A percentile compares a stretch with the other conserved stretches of the same genome.
phyloP scores from a whole-genome alignment of 1,140 invertebrate species.

The Chironomus striatipennis region DNA sequence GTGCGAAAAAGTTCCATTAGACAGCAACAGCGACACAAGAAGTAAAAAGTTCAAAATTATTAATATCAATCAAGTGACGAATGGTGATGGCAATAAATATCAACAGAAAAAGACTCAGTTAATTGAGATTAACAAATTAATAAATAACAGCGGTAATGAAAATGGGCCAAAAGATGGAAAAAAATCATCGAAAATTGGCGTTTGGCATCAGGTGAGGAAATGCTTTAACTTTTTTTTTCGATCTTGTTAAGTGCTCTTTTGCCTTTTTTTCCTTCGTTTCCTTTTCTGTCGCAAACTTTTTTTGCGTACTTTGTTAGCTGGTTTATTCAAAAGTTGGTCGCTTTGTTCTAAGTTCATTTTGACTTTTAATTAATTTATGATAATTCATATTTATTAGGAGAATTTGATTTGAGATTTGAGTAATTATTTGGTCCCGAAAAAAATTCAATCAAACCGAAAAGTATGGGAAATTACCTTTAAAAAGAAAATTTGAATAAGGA shows the following conservation, averaged over 20 bases:
- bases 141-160: conserved; percentile 13
- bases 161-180: background rate
- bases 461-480: too few species aligned
- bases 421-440: too few species aligned
- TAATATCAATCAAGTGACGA: conserved; percentile 9
- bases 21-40: background rate
- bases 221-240: background rate
- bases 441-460: too few species aligned
- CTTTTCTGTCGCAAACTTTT: background rate
- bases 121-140: conserved; percentile 20
- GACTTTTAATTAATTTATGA: too few species aligned
- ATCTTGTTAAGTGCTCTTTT: background rate
- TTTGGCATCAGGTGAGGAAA: conserved; percentile 20
- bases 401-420: too few species aligned
- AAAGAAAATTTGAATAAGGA: too few species aligned
- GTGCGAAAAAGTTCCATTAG: conserved; percentile 5
- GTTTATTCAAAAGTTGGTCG: too few species aligned
- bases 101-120: background rate
- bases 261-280: background rate
- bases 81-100: background rate
- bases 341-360: too few species aligned
- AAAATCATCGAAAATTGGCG: conserved; percentile 3
- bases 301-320: background rate
- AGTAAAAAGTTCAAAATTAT: conserved; percentile 21
- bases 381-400: too few species aligned